Conservation (phyloP, 2,888 invertebrate species). For the Hirtodrosophila confusa region DNA sequence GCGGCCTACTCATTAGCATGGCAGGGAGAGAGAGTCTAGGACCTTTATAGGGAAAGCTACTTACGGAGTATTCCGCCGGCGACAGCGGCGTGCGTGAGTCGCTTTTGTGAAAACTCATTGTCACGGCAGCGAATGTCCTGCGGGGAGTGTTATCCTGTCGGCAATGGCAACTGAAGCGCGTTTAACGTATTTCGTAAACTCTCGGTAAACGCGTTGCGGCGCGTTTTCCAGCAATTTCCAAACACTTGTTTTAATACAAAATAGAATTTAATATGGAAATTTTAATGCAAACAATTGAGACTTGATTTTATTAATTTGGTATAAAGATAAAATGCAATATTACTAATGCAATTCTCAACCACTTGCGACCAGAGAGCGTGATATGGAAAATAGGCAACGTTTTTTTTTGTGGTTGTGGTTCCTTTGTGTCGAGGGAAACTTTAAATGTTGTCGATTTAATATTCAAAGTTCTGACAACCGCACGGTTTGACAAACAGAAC, state of each 20-base stretch:
- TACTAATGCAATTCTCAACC: constrained; percentile 74
- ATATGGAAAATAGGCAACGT: constrained; percentile 35
- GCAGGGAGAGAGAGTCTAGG: neutral
- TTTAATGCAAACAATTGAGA: constrained; percentile 70
- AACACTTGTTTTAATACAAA: constrained; percentile 74
- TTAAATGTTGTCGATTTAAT: constrained; percentile 32
- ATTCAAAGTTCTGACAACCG: constrained; percentile 80
- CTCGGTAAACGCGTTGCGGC: constrained; percentile 45
- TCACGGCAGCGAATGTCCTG: constrained; percentile 49
- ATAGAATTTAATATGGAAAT: constrained; percentile 68
- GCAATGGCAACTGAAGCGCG: constrained; percentile 56
- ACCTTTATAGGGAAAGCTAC: constrained; percentile 25
- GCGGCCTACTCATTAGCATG: constrained; percentile 16
- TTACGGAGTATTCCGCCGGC: constrained; percentile 83
- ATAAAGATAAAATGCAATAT: constrained; percentile 72
- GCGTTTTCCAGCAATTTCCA: constrained; percentile 74
- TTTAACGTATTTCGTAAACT: constrained; percentile 45
- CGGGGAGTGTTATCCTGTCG: constrained; percentile 47
- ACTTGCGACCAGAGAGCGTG: constrained; percentile 48
- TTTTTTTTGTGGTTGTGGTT: constrained; percentile 10
- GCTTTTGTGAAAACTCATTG: constrained; percentile 84
- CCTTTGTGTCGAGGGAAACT: constrained; percentile 29
- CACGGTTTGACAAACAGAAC: constrained; percentile 83
- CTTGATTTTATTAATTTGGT: constrained; percentile 42
- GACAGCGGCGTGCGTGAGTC: constrained; percentile 84